Conservation (phyloP, 1,140 invertebrate genomes). For the Tetraneura akinire region DNA sequence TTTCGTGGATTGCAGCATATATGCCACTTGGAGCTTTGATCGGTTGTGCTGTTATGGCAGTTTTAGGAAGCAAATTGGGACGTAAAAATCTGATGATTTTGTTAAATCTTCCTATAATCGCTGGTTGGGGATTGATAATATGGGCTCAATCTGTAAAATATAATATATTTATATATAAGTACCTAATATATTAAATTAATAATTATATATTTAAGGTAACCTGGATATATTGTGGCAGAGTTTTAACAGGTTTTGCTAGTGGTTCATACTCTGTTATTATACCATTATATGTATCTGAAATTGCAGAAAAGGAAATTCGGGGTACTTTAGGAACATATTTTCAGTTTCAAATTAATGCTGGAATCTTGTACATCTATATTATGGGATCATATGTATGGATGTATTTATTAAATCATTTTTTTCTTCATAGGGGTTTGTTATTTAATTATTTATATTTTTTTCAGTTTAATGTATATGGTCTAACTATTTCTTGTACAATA, state of each 20-base stretch:
- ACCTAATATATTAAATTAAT: neutral
- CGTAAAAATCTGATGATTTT: constrained; percentile 73
- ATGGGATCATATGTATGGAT: constrained; percentile 59
- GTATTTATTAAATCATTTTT: no score
- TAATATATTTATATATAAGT: neutral
- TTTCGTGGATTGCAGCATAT: constrained; percentile 73
- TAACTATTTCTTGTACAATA: constrained; percentile 70
- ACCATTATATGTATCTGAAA: constrained; percentile 81
- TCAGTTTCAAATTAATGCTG: constrained; percentile 66
- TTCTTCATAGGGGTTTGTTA: neutral
- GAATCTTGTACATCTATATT: constrained; percentile 67
- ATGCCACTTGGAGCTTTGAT: constrained; percentile 69
- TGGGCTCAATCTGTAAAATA: constrained; percentile 64
- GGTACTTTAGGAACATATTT: constrained; percentile 65
- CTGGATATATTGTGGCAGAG: constrained; percentile 72
- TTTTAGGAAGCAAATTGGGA: constrained; percentile 70
- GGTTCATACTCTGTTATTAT: constrained; percentile 76
- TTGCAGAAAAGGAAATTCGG: constrained; percentile 74
- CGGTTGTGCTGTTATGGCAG: constrained; percentile 52
- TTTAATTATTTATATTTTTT: constrained; percentile 51
- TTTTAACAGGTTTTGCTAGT: constrained; percentile 73
- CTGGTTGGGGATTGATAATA: constrained; percentile 76
- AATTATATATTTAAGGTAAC: constrained; percentile 58
- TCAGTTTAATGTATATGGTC: constrained; percentile 65
- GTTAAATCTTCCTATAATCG: constrained; percentile 70